Conservation (phyloP, 2,797 vertebrate genomes). For the Iguana delicatissima region DNA sequence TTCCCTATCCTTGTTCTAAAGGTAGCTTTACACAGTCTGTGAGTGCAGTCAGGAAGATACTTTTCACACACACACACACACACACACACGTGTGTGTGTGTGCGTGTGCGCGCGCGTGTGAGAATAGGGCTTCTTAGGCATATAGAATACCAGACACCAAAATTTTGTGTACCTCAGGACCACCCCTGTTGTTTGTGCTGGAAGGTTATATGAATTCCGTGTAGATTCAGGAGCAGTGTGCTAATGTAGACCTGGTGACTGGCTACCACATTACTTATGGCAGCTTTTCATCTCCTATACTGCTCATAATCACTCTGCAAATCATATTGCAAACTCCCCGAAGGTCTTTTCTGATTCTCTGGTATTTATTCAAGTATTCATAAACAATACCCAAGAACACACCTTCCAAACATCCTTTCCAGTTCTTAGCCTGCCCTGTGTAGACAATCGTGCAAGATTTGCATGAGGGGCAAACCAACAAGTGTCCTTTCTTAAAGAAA, state of each 20-base stretch:
- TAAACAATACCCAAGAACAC: neutral
- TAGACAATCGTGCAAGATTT: neutral
- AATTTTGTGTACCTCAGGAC: neutral
- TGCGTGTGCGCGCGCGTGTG: too few species aligned
- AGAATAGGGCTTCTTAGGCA: neutral
- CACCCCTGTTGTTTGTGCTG: neutral
- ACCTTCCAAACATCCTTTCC: neutral
- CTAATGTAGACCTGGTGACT: neutral
- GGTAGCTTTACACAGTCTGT: neutral
- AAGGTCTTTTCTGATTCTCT: neutral
- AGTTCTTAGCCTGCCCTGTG: neutral
- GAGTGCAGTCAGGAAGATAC: too few species aligned
- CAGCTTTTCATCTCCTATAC: neutral
- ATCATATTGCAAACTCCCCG: neutral
- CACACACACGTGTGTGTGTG: too few species aligned
- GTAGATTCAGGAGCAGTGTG: neutral
- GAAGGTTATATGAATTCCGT: neutral
- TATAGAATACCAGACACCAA: neutral
- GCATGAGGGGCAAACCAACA: neutral
- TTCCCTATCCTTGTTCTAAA: neutral
- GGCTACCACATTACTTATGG: neutral
- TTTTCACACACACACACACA: too few species aligned
- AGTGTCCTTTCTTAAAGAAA: neutral
- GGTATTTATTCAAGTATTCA: neutral
- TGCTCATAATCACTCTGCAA: neutral